Percentiles rank a stretch among this genome's conserved stretches.
Conservation (phyloP, 2,888 invertebrate genomes). For the Dusona sp. region DNA sequence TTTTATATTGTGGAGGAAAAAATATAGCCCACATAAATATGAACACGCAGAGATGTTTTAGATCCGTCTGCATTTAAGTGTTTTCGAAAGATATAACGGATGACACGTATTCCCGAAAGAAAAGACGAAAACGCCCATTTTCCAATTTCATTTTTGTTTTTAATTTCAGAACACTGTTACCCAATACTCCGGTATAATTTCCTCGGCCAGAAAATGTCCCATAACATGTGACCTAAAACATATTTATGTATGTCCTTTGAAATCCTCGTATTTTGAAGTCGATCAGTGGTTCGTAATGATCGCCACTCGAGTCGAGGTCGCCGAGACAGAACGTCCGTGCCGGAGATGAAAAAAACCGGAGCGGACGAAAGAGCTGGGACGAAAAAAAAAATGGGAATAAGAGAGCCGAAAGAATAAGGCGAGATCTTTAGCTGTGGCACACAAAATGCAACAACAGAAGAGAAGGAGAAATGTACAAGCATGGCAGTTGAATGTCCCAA, state of each 20-base stretch:
- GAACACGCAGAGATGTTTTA: background rate
- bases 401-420: conserved; percentile 41
- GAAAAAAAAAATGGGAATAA: conserved; percentile 29
- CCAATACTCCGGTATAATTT: background rate
- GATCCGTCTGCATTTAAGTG: background rate
- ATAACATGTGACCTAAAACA: background rate
- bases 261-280: conserved; percentile 34
- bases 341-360: conserved; percentile 21
- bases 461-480: background rate
- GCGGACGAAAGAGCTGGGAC: background rate
- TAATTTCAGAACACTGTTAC: background rate
- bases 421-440: conserved; percentile 32
- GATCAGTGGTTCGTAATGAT: conserved; percentile 57
- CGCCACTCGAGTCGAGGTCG: conserved; percentile 31
- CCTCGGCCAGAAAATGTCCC: background rate
- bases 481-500: conserved; percentile 31
- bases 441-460: conserved; percentile 17
- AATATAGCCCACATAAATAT: background rate
- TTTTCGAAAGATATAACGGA: background rate
- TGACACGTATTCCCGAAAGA: background rate
- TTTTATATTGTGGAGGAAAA: background rate
- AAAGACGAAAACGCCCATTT: background rate
- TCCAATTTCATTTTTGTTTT: background rate
- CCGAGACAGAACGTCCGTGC: conserved; percentile 37
- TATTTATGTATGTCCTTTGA: background rate